Percentiles rank a stretch among this genome's conserved stretches.
phyloP scores from a whole-genome alignment of 2,888 invertebrate species.

The Acrocyrtus sp. region DNA sequence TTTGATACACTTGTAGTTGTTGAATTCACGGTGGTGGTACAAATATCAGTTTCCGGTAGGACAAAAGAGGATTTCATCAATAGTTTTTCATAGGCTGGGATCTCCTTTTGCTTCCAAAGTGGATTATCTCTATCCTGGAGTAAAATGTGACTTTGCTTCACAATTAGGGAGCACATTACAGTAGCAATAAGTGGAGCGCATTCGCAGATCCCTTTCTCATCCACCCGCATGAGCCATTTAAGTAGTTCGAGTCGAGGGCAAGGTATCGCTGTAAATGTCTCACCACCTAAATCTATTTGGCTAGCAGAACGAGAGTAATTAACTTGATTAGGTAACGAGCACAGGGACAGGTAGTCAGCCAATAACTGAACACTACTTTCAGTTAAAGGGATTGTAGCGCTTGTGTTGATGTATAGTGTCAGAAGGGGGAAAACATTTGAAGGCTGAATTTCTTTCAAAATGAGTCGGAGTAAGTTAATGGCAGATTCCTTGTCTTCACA shows the following conservation, averaged over 20 bases:
- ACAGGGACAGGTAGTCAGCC: slow-evolving; percentile 46
- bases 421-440: slow-evolving; percentile 50
- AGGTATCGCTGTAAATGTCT: slow-evolving; percentile 24
- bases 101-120: no score
- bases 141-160: slow-evolving; percentile 51
- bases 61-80: slow-evolving; percentile 51
- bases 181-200: slow-evolving; percentile 42
- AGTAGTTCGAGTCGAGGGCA: slow-evolving; percentile 41
- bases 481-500: slow-evolving; percentile 44
- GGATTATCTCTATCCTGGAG: slow-evolving; percentile 44
- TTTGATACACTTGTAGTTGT: not conserved
- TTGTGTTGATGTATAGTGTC: slow-evolving; percentile 27
- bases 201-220: not conserved
- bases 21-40: not conserved
- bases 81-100: slow-evolving; percentile 48
- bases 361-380: slow-evolving; percentile 49
- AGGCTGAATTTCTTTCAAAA: slow-evolving; percentile 54
- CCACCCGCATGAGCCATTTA: slow-evolving; percentile 36
- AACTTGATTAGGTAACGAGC: slow-evolving; percentile 49
- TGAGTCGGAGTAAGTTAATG: slow-evolving; percentile 42
- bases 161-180: slow-evolving; percentile 52
- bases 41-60: slow-evolving; percentile 5
- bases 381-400: slow-evolving; percentile 40
- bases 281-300: slow-evolving; percentile 12
- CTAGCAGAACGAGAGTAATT: slow-evolving; percentile 15